Evolutionary conservation across 1,140 invertebrate species (phyloP).

Genomic region (Harpegnathos saltator): DNA sequence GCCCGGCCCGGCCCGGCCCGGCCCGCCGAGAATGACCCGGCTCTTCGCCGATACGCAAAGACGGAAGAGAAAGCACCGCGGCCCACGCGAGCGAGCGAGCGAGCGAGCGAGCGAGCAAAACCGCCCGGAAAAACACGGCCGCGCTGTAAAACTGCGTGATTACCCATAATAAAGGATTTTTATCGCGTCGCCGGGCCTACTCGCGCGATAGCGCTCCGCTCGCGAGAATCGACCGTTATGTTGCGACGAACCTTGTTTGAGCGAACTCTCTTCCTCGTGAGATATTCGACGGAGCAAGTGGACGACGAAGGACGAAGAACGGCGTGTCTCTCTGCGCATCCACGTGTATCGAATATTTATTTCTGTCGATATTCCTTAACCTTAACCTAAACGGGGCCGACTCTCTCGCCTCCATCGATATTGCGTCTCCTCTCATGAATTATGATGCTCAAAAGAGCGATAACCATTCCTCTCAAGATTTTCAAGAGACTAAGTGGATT

Average conservation of each 20-base stretch:
- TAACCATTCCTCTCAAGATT: too few relatives aligned
- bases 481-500: too few relatives aligned
- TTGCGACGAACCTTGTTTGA: constrained; percentile 4
- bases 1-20: neutral
- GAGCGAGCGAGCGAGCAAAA: constrained; percentile 18
- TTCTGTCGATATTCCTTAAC: too few relatives aligned
- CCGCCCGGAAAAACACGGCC: constrained; percentile 14
- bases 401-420: too few relatives aligned
- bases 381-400: too few relatives aligned
- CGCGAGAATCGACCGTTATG: constrained; percentile 21
- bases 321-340: too few relatives aligned
- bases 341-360: too few relatives aligned
- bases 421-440: too few relatives aligned
- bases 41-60: constrained; percentile 63
- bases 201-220: constrained; percentile 18
- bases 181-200: constrained; percentile 25
- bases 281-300: too few relatives aligned
- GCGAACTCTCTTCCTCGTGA: too few relatives aligned
- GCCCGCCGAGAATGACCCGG: neutral
- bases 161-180: constrained; percentile 22
- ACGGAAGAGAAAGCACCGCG: constrained; percentile 74
- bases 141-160: neutral
- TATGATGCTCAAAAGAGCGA: too few relatives aligned
- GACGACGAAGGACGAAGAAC: too few relatives aligned
- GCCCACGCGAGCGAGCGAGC: constrained; percentile 54